Base-by-base conservation (phyloP, 2,797 vertebrate genomes). In the Sebastes baramenuke region DNA sequence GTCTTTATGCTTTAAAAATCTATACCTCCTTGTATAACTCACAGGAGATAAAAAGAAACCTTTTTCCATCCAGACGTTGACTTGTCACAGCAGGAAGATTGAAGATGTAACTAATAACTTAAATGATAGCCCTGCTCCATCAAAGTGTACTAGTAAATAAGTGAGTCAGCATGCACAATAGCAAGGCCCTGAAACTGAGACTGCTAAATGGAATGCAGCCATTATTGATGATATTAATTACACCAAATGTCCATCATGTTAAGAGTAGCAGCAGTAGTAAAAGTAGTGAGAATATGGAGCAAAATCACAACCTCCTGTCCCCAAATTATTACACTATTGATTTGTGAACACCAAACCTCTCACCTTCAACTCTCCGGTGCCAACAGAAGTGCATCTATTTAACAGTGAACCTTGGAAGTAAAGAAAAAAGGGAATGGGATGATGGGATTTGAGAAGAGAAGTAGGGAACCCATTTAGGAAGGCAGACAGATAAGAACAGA, bases 401-500 rank as follows among this genome's bases (percentile, higher is more conserved):
- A 62, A 69, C 6, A 38, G 68, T 76, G 75, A 78, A 74, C 25
- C 64, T 38, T 72, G 46, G 65, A 71, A 71, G 54, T 27, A 18
- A 59, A 79, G 72, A 36, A 67, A 54, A 77, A 71, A 86, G 70
- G 36, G 71, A 83, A 73, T 9, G 18, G 75, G n/a, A 75, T 65
- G 89, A 83, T 72, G 64, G 81, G 76, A 78, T 72, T 89, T 84
- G 42, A 88, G 81, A 46, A 25, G 79, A 78, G 60, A 80, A 75
- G 72, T 24, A 75, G 62, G 72, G 73, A 87, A 78, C 64, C 77
- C 81, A 87, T 92, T 91, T 80, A 80, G 77, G 72, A 76, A 84
- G 86, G 72, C 64, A 81, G 82, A 82, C 79, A 81, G 90, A 93
- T 88, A 88, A 90, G 87, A 90, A 89, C 86, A 90, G 91, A 92